Evolutionary conservation across 2,888 invertebrate genomes (phyloP).

Genomic region (Rotaria macrura): DNA sequence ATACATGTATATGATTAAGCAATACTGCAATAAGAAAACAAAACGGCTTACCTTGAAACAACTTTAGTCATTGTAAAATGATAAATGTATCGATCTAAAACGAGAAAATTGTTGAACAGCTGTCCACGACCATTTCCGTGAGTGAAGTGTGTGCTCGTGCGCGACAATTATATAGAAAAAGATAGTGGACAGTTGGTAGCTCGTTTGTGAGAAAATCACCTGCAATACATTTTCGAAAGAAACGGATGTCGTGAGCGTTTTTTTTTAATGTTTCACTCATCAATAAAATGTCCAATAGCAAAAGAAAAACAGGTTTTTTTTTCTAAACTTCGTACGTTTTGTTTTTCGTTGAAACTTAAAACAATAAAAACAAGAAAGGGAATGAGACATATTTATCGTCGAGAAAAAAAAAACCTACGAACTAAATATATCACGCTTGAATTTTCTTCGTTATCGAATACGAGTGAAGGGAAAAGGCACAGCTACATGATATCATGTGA

Average conservation of each 20-base stretch:
- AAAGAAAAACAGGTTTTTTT: neutral
- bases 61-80: neutral
- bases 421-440: neutral
- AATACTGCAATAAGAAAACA: neutral
- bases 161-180: neutral
- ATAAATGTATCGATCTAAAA: conserved; percentile 8
- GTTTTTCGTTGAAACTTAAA: neutral
- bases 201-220: neutral
- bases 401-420: no score
- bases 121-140: neutral
- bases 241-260: neutral
- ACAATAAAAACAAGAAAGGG: no score
- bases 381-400: no score
- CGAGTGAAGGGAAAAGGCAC: neutral
- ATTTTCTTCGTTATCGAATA: neutral
- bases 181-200: neutral
- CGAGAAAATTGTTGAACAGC: neutral
- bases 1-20: no score
- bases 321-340: neutral
- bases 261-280: neutral
- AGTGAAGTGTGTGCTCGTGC: conserved; percentile 3
- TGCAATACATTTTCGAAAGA: neutral
- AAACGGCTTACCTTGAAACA: neutral
- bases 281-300: neutral
- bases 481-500: neutral